Conservation (phyloP, 2,113 vertebrate genomes). For the Zonotrichia leucophrys region DNA sequence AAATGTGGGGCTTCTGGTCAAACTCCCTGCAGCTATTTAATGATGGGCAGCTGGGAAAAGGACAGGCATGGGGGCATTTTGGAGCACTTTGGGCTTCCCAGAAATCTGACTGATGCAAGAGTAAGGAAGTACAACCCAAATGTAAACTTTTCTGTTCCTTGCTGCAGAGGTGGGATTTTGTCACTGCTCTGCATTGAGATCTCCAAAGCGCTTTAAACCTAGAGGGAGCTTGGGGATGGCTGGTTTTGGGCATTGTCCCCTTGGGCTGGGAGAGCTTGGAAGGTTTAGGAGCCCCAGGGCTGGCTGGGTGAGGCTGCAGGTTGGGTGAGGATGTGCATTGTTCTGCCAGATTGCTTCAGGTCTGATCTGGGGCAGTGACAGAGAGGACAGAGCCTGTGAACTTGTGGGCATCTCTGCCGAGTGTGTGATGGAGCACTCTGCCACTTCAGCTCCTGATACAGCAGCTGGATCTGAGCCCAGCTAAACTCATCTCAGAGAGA, state of each 20-base stretch:
- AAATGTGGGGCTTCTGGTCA: background rate
- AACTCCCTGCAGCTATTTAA: background rate
- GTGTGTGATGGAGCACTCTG: background rate
- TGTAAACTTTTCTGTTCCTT: background rate
- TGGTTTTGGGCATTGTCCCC: fast-evolving
- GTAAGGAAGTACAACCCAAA: background rate
- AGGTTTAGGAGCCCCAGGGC: background rate
- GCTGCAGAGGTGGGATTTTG: background rate
- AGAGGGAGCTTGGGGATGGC: background rate
- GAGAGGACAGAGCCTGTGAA: background rate
- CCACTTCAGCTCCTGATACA: background rate
- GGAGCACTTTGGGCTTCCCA: background rate
- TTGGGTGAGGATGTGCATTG: background rate
- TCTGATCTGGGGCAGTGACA: background rate
- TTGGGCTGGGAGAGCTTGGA: background rate
- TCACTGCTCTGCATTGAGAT: background rate
- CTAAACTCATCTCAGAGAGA: background rate
- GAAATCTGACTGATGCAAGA: background rate
- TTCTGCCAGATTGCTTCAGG: background rate
- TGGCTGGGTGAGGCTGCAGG: background rate
- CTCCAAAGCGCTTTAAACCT: background rate
- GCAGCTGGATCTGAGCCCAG: slow-evolving; percentile 26
- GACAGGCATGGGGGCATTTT: background rate
- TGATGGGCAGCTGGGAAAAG: background rate
- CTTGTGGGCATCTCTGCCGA: background rate